A percentile compares a stretch with the other conserved stretches of the same genome.
These are phyloP conservation scores for Caretta caretta DNA, from an alignment of 2,113 vertebrate species.

Conservation along the genomic window DNA sequence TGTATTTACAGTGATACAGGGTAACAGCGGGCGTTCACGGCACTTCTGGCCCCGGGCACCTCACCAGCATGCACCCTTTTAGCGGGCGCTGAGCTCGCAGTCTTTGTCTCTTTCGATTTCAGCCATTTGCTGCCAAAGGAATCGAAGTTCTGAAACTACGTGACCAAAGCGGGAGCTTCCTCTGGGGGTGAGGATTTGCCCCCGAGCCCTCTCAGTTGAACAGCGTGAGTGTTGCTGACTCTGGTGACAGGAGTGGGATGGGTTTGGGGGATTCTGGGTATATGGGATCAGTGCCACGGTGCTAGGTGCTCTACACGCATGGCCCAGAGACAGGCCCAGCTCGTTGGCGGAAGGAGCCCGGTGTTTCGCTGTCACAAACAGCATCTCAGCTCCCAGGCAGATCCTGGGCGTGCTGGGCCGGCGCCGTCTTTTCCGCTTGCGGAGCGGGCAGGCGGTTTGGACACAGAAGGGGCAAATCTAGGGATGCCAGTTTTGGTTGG, in stretches of 20 bases:
- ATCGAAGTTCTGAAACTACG: not conserved
- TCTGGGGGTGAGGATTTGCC: not conserved
- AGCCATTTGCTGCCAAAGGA: not conserved
- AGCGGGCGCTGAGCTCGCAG: not conserved
- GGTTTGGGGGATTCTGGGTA: not conserved
- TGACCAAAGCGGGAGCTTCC: not conserved
- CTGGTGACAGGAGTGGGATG: not conserved
- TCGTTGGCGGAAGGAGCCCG: too few species aligned
- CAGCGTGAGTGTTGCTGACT: not conserved
- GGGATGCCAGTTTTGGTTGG: too few species aligned
- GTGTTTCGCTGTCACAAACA: too few species aligned
- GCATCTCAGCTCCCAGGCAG: not conserved
- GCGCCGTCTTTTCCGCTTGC: too few species aligned
- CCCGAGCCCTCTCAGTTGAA: not conserved
- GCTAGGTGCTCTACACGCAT: not conserved
- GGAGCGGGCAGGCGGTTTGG: too few species aligned
- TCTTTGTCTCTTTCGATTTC: not conserved
- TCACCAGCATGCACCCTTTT: not conserved
- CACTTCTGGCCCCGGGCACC: not conserved
- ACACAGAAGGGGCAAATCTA: not conserved
- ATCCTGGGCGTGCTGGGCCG: too few species aligned
- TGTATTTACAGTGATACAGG: not conserved
- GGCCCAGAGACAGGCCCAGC: too few species aligned
- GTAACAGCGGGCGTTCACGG: too few species aligned
- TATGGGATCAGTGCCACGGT: too few species aligned